Base-by-base conservation (phyloP, 2,797 vertebrate species). In the Chromobotia macracanthus region DNA sequence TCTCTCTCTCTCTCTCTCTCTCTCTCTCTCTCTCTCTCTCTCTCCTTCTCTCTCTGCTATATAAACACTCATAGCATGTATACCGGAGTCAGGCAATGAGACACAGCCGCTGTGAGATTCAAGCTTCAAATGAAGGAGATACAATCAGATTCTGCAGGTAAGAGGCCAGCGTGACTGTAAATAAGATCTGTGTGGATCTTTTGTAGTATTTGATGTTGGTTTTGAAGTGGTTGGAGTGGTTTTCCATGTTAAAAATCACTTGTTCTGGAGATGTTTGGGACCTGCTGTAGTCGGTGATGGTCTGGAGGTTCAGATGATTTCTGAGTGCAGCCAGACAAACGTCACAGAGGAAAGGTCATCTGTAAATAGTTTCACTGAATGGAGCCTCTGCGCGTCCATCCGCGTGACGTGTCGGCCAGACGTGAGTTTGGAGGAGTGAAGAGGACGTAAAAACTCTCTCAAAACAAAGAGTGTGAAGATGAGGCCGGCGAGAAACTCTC, bases 271-370 rank as follows among this genome's bases (percentile, higher is more conserved):
- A 66, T 66, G 67, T 25, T 55, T 25, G 56, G 41, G 35, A 65
- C 51, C 35, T 48, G 18, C 18, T 48, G 23, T 83, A 79, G 78
- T 80, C 68, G 81, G 70, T 80, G 70, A 82, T 77, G 73, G 64
- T 68, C 58, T 60, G 58, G 70, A 82, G 75, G 66, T 53, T 75
- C 44, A 68, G 61, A 31, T 23, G 60, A 75, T 48, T 65, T 75
- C 53, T 23, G 19, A 65, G 60, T 19, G 16, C 19, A 53, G 72
- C 31, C 72, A 53, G 60, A 65, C 48, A 53, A 75, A 60, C 19
- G 61, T 65, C 64, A 75, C 87, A 86, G 79, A 83, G 63, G 86
- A 92, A 93, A 94, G 91, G 90, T 93, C 90, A 91, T 90, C 91
- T 82, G 86, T 90, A 90, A 92, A 90, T 90, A 90, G 88, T 90